Percentiles rank a stretch among this genome's conserved stretches.
These are phyloP conservation scores for Anser cygnoides DNA, from an alignment of 2,113 vertebrate genomes.

Conservation along the genomic window DNA sequence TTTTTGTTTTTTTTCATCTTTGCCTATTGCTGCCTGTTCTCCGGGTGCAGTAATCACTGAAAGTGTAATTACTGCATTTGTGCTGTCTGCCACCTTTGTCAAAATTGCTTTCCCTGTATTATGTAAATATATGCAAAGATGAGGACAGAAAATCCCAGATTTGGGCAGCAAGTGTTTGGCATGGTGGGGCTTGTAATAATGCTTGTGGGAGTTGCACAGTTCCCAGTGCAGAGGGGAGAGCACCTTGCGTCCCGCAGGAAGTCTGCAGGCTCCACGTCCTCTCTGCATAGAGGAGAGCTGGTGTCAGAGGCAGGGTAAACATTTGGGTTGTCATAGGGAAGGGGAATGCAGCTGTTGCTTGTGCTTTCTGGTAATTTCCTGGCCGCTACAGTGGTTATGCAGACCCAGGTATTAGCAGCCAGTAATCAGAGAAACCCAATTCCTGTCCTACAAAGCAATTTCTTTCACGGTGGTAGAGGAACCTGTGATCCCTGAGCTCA, in stretches of 20 bases:
- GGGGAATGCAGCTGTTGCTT: neutral
- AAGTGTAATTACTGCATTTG: neutral
- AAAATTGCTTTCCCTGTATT: neutral
- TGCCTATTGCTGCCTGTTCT: neutral
- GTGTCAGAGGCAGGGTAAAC: neutral
- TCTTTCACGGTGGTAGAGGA: neutral
- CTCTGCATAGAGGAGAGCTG: neutral
- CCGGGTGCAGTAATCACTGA: neutral
- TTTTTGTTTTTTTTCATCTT: neutral
- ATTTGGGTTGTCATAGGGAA: neutral
- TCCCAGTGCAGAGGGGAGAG: neutral
- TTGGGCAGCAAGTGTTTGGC: neutral
- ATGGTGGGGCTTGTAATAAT: neutral
- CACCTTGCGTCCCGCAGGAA: neutral
- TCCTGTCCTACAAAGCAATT: neutral
- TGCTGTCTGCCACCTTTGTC: neutral
- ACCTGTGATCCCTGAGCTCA: neutral
- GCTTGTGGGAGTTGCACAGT: neutral
- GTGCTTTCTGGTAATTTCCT: neutral
- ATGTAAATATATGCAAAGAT: neutral
- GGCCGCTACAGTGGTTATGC: rapidly evolving
- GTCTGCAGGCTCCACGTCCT: neutral
- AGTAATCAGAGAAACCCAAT: neutral
- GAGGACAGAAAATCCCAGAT: neutral
- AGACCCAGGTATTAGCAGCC: neutral